A percentile compares a stretch with the other conserved stretches of the same genome.
Conservation (phyloP, 2,888 invertebrate species). For the Drosophila austrosaltans region DNA sequence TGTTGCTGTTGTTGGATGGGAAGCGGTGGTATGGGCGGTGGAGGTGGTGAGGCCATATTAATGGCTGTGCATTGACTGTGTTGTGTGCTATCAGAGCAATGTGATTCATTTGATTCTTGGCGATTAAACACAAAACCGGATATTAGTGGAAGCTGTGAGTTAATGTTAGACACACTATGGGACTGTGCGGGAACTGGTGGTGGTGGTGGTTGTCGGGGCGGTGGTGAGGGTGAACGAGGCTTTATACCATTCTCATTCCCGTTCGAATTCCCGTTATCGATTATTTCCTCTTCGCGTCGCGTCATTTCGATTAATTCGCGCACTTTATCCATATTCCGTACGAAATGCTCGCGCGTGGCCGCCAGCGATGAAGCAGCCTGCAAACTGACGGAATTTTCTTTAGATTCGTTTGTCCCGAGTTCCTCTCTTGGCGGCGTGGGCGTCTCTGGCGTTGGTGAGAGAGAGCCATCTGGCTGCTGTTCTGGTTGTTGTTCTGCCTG, state of each 20-base stretch:
- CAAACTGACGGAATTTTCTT: conserved; percentile 46
- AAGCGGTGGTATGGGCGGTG: conserved; percentile 42
- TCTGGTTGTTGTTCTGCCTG: background rate
- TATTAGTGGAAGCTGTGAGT: conserved; percentile 11
- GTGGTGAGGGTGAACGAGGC: conserved; percentile 56
- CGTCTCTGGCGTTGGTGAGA: conserved; percentile 43
- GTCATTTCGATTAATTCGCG: conserved; percentile 80
- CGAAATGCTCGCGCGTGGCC: conserved; percentile 70
- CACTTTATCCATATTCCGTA: conserved; percentile 81
- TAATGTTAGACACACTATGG: background rate
- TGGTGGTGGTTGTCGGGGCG: conserved; percentile 67
- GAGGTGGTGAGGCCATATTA: conserved; percentile 74
- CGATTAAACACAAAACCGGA: conserved; percentile 76
- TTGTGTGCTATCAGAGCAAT: conserved; percentile 86
- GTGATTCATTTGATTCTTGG: conserved; percentile 86
- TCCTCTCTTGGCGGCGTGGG: conserved; percentile 34
- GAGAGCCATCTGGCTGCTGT: background rate
- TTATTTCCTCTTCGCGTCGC: conserved; percentile 53
- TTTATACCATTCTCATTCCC: conserved; percentile 5
- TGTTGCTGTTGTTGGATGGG: conserved; percentile 6
- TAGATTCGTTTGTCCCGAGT: conserved; percentile 11
- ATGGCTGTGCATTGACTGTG: conserved; percentile 88
- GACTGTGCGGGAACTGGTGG: conserved; percentile 33
- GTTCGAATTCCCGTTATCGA: conserved; percentile 5
- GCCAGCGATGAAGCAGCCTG: conserved; percentile 68